Percentiles rank a stretch among this genome's conserved stretches.
phyloP scores from a whole-genome alignment of 2,113 vertebrate species.

The Promerops cafer region DNA sequence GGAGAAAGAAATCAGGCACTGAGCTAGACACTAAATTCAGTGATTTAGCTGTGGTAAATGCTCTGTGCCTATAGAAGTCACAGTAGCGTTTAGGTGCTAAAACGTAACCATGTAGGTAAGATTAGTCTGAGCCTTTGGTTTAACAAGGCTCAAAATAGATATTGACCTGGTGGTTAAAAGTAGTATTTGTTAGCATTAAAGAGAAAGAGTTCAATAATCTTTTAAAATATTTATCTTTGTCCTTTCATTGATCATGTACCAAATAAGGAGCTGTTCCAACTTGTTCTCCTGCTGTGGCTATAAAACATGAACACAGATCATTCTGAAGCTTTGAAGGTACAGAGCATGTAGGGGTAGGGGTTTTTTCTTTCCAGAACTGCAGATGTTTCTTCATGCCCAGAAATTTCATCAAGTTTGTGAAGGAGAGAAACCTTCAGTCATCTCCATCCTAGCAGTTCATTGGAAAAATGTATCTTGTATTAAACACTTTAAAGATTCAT shows the following conservation, averaged over 20 bases:
- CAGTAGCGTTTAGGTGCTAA: neutral
- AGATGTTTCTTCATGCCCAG: neutral
- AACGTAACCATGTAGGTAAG: neutral
- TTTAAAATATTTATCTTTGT: neutral
- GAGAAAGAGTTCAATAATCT: neutral
- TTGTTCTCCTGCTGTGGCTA: neutral
- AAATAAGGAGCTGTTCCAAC: neutral
- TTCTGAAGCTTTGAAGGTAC: neutral
- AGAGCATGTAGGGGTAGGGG: neutral
- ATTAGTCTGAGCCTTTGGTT: neutral
- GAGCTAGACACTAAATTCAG: neutral
- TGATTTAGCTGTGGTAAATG: neutral
- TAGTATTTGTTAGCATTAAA: neutral
- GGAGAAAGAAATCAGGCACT: neutral
- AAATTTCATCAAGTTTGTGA: neutral
- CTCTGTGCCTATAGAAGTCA: neutral
- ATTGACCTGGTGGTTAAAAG: neutral
- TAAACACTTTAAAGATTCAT: conserved; percentile 67
- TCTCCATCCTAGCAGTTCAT: neutral
- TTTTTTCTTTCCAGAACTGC: neutral
- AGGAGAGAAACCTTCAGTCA: neutral
- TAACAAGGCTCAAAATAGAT: neutral
- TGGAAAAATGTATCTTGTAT: conserved; percentile 50
- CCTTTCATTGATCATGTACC: neutral
- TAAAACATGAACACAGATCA: neutral